Evolutionary conservation across 2,888 invertebrate genomes (phyloP).

Genomic region (Pheosia gnoma): DNA sequence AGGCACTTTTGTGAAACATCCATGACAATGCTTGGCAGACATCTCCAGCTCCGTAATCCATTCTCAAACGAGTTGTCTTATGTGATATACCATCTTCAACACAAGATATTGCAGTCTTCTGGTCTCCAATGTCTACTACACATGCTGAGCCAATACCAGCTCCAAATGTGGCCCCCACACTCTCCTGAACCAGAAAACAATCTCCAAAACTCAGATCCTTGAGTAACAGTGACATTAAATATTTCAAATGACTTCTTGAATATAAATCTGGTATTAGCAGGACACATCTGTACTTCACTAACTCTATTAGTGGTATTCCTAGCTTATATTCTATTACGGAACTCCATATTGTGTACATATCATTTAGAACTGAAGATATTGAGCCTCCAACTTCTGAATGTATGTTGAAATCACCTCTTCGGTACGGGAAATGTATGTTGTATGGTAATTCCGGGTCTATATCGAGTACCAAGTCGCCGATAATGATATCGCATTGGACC

Average conservation of each 20-base stretch:
- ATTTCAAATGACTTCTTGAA: constrained; percentile 92
- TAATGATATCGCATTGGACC: constrained; percentile 86
- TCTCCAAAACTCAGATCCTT: constrained; percentile 93
- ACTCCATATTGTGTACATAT: constrained; percentile 95
- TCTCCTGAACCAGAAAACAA: constrained; percentile 92
- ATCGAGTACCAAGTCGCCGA: constrained; percentile 91
- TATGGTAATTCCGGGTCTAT: constrained; percentile 88
- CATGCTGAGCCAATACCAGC: constrained; percentile 90
- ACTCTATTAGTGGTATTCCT: constrained; percentile 87
- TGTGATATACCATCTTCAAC: constrained; percentile 98
- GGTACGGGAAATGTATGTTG: constrained; percentile 95
- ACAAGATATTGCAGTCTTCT: constrained; percentile 97
- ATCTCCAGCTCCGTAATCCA: constrained; percentile 96
- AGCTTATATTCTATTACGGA: constrained; percentile 90
- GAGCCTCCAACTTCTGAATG: constrained; percentile 94
- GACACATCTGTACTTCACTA: constrained; percentile 93
- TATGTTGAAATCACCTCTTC: constrained; percentile 93
- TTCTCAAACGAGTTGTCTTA: constrained; percentile 90
- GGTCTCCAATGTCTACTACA: constrained; percentile 97
- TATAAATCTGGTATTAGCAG: constrained; percentile 96
- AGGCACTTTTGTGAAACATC: constrained; percentile 94
- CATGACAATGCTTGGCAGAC: constrained; percentile 95
- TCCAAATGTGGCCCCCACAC: constrained; percentile 80
- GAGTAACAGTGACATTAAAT: constrained; percentile 91
- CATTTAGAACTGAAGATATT: constrained; percentile 91